A percentile compares a stretch with the other conserved stretches of the same genome.
Evolutionary conservation across 2,888 invertebrate species (phyloP).

Genomic region (Hanleya hanleyi): DNA sequence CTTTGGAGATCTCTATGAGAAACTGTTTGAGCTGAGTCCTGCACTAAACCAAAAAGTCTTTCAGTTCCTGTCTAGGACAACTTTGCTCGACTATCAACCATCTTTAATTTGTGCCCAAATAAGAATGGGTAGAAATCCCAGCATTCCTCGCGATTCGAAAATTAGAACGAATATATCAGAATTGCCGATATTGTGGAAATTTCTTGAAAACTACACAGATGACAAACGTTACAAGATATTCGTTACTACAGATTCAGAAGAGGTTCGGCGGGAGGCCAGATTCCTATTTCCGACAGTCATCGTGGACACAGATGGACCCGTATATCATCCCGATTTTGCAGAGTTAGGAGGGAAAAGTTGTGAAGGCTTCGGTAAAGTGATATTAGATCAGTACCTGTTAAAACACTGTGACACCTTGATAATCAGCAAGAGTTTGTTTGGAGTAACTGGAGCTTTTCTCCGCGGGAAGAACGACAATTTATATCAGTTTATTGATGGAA

Average conservation of each 20-base stretch:
- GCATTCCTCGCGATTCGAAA: not conserved
- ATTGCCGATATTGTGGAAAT: not conserved
- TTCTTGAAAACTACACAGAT: not conserved
- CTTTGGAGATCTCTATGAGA: not conserved
- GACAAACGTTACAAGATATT: not conserved
- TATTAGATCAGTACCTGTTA: not conserved
- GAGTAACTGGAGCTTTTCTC: not conserved
- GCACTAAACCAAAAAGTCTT: not conserved
- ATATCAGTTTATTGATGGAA: not conserved
- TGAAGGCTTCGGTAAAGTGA: not conserved
- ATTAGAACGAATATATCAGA: not conserved
- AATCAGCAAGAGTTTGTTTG: not conserved
- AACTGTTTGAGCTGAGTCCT: not conserved
- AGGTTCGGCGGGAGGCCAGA: not conserved
- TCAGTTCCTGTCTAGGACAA: constrained; percentile 11
- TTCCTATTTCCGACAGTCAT: not conserved
- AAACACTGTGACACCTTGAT: not conserved
- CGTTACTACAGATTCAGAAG: not conserved
- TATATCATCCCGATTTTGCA: not conserved
- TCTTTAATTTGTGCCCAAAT: constrained; percentile 6
- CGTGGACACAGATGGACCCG: not conserved
- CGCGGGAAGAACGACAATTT: not conserved
- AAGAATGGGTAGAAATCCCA: not conserved
- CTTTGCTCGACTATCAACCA: constrained; percentile 22
- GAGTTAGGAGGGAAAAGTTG: not conserved